These are phyloP conservation scores for Phyllotreta striolata DNA, from an alignment of 2,888 invertebrate species.

Conservation along the genomic window DNA sequence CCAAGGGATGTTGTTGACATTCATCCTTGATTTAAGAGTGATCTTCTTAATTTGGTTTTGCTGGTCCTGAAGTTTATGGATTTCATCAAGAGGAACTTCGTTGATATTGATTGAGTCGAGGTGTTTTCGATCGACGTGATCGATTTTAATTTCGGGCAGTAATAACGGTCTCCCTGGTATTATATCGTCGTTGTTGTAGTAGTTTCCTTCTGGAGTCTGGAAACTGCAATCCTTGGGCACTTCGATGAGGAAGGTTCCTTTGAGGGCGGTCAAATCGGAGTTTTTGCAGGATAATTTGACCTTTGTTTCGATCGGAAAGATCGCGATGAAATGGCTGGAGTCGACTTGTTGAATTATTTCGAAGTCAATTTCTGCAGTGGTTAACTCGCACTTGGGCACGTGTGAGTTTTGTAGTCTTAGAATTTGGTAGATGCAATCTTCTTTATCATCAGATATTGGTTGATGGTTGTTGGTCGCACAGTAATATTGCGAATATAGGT, in stretches of 20 bases:
- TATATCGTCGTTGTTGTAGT: conserved; percentile 1
- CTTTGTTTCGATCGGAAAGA: neutral
- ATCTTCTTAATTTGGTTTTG: no score
- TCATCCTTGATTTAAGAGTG: no score
- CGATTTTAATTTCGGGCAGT: neutral
- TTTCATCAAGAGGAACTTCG: no score
- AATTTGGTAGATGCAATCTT: conserved; percentile 4
- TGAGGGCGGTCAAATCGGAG: neutral
- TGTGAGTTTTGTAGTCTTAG: neutral
- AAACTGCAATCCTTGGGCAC: conserved; percentile 2
- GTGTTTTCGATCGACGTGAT: neutral
- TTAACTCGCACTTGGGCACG: neutral
- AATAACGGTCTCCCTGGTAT: neutral
- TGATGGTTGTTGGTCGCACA: neutral
- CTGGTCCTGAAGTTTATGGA: no score
- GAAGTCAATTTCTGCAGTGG: neutral
- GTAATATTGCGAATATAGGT: neutral
- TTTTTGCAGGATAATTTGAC: neutral
- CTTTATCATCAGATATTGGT: neutral
- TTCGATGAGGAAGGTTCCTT: neutral
- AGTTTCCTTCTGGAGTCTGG: neutral
- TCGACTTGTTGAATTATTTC: conserved; percentile 3
- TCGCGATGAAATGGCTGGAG: neutral
- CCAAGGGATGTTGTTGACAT: no score
- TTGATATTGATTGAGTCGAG: no score